Conservation (phyloP, 2,113 vertebrate species). For the Paracanthobrama guichenoti region DNA sequence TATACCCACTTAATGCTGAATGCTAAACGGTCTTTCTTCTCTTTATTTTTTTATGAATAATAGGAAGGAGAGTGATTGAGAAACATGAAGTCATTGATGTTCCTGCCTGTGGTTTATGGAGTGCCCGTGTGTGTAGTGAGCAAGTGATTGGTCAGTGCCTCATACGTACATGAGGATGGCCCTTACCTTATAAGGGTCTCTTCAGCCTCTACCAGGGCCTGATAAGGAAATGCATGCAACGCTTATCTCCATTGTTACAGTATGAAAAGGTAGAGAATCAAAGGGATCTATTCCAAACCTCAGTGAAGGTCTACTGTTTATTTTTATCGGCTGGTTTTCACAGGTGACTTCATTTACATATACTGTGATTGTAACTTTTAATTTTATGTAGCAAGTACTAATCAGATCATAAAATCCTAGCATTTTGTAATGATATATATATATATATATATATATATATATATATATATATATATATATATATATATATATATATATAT, state of each 20-base stretch:
- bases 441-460: too few species aligned
- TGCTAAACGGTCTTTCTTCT: background rate
- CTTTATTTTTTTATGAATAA: conserved; percentile 19
- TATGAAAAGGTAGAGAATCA: conserved; percentile 21
- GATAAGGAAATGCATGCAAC: conserved; percentile 33
- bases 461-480: too few species aligned
- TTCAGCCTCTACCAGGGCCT: conserved; percentile 30
- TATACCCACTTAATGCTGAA: conserved; percentile 41
- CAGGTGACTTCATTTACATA: background rate
- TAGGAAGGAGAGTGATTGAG: conserved; percentile 20
- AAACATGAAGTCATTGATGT: conserved; percentile 44
- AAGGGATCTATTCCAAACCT: conserved; percentile 28
- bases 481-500: too few species aligned
- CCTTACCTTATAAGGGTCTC: conserved; percentile 67
- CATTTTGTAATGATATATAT: background rate
- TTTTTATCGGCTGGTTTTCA: background rate
- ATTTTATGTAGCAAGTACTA: background rate
- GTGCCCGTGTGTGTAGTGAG: background rate
- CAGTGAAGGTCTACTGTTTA: conserved; percentile 3
- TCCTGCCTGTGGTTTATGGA: conserved; percentile 25
- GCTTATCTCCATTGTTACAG: conserved; percentile 15
- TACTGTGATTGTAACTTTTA: background rate
- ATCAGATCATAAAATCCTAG: background rate
- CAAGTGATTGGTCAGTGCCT: conserved; percentile 41
- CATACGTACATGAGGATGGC: conserved; percentile 23